Percentiles rank a stretch among this genome's conserved stretches.
These are phyloP conservation scores for Cheiracanthium punctorium DNA, from an alignment of 2,888 invertebrate species.

Conservation along the genomic window DNA sequence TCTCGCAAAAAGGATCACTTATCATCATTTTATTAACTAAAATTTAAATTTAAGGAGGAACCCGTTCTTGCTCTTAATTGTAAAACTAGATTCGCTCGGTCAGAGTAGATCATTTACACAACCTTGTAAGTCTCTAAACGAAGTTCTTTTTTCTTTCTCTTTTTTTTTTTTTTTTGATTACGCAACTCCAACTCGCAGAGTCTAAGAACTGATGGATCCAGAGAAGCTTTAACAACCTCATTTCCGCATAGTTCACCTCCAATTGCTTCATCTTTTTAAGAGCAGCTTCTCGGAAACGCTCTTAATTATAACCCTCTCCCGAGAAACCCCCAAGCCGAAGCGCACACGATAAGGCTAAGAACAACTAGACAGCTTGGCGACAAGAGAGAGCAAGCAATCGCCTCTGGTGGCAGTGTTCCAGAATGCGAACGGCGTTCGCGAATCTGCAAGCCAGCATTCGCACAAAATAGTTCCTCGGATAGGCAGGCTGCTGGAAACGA, in stretches of 20 bases:
- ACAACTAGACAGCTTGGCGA: constrained; percentile 62
- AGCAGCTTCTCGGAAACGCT: background rate
- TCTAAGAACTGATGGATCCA: too few species aligned
- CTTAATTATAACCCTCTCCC: constrained; percentile 20
- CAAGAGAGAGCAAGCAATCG: background rate
- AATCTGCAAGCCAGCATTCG: background rate
- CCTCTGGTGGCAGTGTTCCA: too few species aligned
- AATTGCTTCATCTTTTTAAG: background rate
- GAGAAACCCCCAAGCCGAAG: background rate
- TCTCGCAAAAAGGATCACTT: too few species aligned
- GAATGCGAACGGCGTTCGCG: constrained; percentile 18
- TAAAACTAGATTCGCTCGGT: too few species aligned
- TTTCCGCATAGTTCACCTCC: constrained; percentile 6
- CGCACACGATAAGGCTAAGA: background rate
- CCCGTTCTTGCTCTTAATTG: too few species aligned
- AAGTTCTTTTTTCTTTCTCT: too few species aligned
- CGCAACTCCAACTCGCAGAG: too few species aligned
- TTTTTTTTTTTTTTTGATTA: too few species aligned
- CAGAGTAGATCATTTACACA: too few species aligned
- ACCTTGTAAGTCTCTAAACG: too few species aligned
- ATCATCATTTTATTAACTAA: too few species aligned
- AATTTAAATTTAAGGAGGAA: too few species aligned
- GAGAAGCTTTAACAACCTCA: background rate
- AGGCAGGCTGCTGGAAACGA: background rate
- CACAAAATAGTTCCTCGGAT: background rate